phyloP scores from a whole-genome alignment of 1,140 invertebrate genomes.

The Laodelphax striatellus region DNA sequence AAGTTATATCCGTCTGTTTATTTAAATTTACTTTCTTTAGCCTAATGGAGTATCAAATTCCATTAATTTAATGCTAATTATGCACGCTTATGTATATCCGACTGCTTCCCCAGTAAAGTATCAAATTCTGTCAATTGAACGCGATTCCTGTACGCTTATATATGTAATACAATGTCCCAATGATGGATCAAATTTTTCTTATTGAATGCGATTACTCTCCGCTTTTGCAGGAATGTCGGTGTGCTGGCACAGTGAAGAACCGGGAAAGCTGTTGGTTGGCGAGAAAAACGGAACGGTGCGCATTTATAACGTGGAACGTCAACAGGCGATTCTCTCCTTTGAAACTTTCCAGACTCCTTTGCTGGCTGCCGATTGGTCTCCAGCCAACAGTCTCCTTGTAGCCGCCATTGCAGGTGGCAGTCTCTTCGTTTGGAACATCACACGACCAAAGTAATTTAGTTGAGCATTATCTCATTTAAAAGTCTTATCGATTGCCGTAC shows the following conservation, averaged over 20 bases:
- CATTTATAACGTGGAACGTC: slow-evolving; percentile 55
- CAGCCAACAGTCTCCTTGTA: slow-evolving; percentile 43
- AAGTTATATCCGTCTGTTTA: too few relatives aligned
- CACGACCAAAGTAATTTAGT: slow-evolving; percentile 38
- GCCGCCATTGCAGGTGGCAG: slow-evolving; percentile 48
- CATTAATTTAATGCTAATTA: too few relatives aligned
- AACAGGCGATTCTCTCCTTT: slow-evolving; percentile 56
- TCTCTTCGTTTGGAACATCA: slow-evolving; percentile 48
- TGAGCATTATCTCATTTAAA: too few relatives aligned
- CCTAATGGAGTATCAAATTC: too few relatives aligned
- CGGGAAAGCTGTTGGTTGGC: slow-evolving; percentile 59
- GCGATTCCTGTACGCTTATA: too few relatives aligned
- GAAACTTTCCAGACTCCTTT: slow-evolving; percentile 49
- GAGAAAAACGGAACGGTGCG: slow-evolving; percentile 61
- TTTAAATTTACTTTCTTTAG: too few relatives aligned
- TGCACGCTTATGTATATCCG: too few relatives aligned
- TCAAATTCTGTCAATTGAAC: too few relatives aligned
- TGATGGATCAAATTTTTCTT: too few relatives aligned
- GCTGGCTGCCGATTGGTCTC: slow-evolving; percentile 56
- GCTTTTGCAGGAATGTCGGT: slow-evolving; percentile 40
- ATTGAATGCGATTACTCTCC: not conserved
- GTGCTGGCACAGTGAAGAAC: slow-evolving; percentile 55
- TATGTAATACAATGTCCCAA: too few relatives aligned
- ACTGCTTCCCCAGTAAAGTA: too few relatives aligned
- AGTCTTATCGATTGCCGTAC: too few relatives aligned